Base-by-base conservation (phyloP, 1,140 invertebrate genomes). In the Agraylea sexmaculata region DNA sequence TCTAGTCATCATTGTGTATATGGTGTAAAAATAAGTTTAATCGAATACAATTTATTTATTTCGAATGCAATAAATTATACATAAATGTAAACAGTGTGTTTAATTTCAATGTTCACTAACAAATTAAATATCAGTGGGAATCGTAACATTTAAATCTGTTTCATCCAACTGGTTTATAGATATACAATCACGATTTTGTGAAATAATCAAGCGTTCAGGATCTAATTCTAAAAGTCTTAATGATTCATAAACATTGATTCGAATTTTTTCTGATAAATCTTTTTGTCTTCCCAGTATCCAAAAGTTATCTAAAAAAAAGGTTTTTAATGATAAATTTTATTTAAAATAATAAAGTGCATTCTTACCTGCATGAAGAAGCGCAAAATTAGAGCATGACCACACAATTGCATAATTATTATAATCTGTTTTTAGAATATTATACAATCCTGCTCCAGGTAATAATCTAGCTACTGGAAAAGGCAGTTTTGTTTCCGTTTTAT, bases 341-440 rank as follows among this genome's bases (percentile, higher is more conserved):
- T 38, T 38, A n/a, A n/a, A n/a, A n/a, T n/a, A n/a, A n/a, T n/a
- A n/a, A n/a, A n/a, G n/a, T n/a, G n/a, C n/a, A 37, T 45, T 45
- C 36, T 53, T 49, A 74, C 73, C 74, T 53, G 68, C 62, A 57
- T 76, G 66, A 29, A 70, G 60, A 8, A 77, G 46, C 37, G 66
- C 70, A 23, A 74, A 62, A 61, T 72, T 74, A 13, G 70, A 69
- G 52, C 81, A 84, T 7, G 78, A 78, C 72, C 75, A 83, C 12
- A 83, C 48, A 27, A 84, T 61, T 6, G 78, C 77, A 54, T 74
- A 81, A 40, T 69, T 70, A 0, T 70, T 64, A 56, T 83, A 83
- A 55, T 84, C 80, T 1, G 80, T 81, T 42, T 74, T 71, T 13
- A 83, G 60, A 4, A 84, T 62, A 51, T 72, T 69, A 57, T 82